Evolutionary conservation across 2,113 vertebrate species (phyloP).

Genomic region (Chamaetylas fuelleborni): DNA sequence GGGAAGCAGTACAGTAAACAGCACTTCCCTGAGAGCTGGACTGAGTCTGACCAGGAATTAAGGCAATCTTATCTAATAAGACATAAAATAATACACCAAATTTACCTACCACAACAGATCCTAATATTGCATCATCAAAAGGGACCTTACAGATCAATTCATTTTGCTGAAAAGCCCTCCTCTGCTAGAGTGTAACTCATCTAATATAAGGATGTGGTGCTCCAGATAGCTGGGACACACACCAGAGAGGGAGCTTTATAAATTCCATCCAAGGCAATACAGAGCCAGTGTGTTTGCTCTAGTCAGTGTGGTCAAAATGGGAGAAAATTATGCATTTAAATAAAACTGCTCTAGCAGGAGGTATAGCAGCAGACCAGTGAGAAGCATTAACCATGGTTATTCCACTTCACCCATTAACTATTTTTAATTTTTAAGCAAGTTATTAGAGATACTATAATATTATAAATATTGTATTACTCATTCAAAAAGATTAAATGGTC

Average conservation of each 20-base stretch:
- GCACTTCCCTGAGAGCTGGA: neutral
- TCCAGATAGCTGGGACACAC: neutral
- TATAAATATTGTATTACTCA: conserved; percentile 64
- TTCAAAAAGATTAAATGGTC: conserved; percentile 58
- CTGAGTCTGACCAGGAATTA: neutral
- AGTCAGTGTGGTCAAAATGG: neutral
- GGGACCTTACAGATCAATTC: neutral
- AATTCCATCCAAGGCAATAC: neutral
- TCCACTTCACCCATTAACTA: conserved; percentile 45
- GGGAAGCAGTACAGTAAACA: neutral
- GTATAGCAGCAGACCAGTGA: conserved; percentile 8
- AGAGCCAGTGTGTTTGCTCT: neutral
- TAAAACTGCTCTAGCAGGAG: conserved; percentile 4
- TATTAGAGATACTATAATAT: conserved; percentile 65
- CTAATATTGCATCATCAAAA: neutral
- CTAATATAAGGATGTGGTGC: neutral
- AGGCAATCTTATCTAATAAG: neutral
- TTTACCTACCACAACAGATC: neutral
- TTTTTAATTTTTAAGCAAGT: conserved; percentile 69
- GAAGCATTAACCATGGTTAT: conserved; percentile 36
- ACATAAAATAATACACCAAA: neutral
- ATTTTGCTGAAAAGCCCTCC: neutral
- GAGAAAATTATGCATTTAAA: neutral
- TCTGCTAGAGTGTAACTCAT: neutral
- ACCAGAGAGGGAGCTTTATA: neutral